Evolutionary conservation across 2,797 vertebrate species (phyloP).

Genomic region (Notamacropus eugenii): DNA sequence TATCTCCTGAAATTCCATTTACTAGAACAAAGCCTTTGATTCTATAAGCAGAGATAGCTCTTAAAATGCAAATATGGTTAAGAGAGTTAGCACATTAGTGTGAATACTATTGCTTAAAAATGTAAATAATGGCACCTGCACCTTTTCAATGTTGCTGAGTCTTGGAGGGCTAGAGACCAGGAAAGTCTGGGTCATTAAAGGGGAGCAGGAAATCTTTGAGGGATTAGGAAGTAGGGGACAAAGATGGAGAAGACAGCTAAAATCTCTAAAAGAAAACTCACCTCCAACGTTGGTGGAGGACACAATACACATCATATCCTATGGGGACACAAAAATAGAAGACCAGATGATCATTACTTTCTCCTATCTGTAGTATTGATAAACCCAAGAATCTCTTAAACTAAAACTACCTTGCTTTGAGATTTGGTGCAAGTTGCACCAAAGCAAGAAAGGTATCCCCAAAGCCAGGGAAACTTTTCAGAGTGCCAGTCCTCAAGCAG

Average conservation of each 20-base stretch:
- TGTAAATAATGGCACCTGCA: not conserved
- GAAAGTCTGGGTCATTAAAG: not conserved
- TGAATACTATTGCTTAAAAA: not conserved
- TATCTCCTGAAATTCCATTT: not conserved
- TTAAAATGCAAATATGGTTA: not conserved
- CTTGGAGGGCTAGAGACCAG: not conserved
- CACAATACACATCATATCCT: not conserved
- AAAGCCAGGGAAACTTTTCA: not conserved
- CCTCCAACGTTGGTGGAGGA: not conserved
- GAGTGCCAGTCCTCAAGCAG: not conserved
- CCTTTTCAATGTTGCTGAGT: not conserved
- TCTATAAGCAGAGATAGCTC: not conserved
- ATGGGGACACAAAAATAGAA: not conserved
- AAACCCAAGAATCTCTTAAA: no score
- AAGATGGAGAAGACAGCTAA: not conserved
- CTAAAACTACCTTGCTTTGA: not conserved
- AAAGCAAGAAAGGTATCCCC: not conserved
- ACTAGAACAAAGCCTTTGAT: not conserved
- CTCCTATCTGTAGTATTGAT: not conserved
- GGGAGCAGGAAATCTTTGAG: not conserved
- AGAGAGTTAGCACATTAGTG: not conserved
- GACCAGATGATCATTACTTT: not conserved
- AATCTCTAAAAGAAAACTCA: not conserved
- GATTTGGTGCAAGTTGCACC: not conserved
- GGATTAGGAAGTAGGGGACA: not conserved